Percentiles rank a stretch among this genome's conserved stretches.
Evolutionary conservation across 2,113 vertebrate genomes (phyloP).

Genomic region (Myotis brandtii): DNA sequence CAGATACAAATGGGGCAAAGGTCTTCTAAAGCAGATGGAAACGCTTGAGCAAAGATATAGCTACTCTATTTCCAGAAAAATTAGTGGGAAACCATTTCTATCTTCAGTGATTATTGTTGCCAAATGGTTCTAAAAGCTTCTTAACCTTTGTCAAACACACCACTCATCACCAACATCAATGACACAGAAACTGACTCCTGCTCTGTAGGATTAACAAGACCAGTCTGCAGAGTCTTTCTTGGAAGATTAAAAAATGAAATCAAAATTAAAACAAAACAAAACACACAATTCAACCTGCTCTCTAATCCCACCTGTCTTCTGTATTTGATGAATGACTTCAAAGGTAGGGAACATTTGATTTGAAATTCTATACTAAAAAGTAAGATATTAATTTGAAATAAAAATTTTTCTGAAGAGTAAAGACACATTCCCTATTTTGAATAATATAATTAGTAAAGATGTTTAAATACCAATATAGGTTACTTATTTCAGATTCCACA

Average conservation of each 20-base stretch:
- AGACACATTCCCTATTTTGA: neutral
- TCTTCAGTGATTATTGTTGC: neutral
- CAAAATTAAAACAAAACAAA: neutral
- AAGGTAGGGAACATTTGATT: neutral
- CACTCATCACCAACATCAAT: neutral
- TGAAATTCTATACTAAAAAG: slow-evolving; percentile 5
- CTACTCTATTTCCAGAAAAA: slow-evolving; percentile 43
- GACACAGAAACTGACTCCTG: neutral
- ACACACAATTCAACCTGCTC: neutral
- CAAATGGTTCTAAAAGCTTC: slow-evolving; percentile 47
- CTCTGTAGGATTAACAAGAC: neutral
- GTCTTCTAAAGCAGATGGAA: neutral
- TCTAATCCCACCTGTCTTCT: neutral
- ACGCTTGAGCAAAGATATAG: neutral
- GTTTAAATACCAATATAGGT: neutral
- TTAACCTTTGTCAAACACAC: slow-evolving; percentile 12
- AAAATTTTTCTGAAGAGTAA: neutral
- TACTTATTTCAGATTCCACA: no score
- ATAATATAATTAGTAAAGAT: neutral
- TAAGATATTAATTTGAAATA: neutral
- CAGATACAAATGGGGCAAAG: neutral
- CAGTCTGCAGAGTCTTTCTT: neutral
- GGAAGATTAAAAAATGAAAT: neutral
- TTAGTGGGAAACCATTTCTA: neutral
- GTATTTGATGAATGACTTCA: neutral